Evolutionary conservation across 2,888 invertebrate genomes (phyloP).

Genomic region (Torymus auratus): DNA sequence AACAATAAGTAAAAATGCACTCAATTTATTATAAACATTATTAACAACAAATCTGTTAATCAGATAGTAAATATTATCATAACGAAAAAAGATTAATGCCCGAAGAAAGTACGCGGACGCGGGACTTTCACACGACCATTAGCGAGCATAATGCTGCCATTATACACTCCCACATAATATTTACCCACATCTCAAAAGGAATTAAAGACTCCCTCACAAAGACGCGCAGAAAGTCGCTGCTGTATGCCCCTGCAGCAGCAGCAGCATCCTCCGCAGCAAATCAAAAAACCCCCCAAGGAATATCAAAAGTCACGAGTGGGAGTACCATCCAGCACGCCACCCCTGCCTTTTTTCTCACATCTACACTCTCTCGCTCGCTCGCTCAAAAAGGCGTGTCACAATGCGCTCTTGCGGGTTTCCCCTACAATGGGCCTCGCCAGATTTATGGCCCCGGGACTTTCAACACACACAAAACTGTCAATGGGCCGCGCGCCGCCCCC

Average conservation of each 20-base stretch:
- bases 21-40: too few relatives aligned
- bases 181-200: not conserved
- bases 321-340: conserved; percentile 1
- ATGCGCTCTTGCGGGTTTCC: conserved; percentile 72
- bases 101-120: not conserved
- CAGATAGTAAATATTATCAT: too few relatives aligned
- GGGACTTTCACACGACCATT: too few relatives aligned
- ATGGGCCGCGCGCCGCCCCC: conserved; percentile 64
- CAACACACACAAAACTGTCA: conserved; percentile 73
- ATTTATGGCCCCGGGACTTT: conserved; percentile 75
- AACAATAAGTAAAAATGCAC: too few relatives aligned
- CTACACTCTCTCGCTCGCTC: not conserved
- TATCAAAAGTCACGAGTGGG: conserved; percentile 38
- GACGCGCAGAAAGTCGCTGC: too few relatives aligned
- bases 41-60: too few relatives aligned
- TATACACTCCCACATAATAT: too few relatives aligned
- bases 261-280: not conserved
- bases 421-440: conserved; percentile 72
- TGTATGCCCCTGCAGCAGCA: not conserved
- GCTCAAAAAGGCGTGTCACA: conserved; percentile 69
- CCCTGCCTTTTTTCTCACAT: too few relatives aligned
- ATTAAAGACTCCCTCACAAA: not conserved
- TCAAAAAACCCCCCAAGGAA: too few relatives aligned
- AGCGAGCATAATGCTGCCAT: not conserved
- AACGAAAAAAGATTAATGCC: too few relatives aligned